Evolutionary conservation across 2,888 invertebrate species (phyloP), one percentile per base, ranked within the genome.

Genomic region (Lottia scabra): DNA sequence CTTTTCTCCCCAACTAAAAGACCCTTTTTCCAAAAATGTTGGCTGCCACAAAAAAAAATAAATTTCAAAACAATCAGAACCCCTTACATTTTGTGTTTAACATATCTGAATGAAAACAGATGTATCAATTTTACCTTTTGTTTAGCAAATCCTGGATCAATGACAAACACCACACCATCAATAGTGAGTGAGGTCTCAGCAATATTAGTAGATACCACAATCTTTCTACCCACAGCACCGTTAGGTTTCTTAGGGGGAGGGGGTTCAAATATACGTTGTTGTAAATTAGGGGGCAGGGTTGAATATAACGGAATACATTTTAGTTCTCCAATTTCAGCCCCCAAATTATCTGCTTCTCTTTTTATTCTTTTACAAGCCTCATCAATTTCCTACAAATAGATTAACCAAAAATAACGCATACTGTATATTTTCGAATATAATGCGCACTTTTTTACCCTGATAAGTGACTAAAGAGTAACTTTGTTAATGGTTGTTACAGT

Each of bases 271-370:
- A 99, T 99, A 74, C 98, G 91, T 87, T 98, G 98, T 86, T 99
- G 99, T 62, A 98, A 91, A 89, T 97, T 97, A 0, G 99, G 99
- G 3, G 99, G 99, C 63, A 99, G 91, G 0, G 99, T 99, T 0
- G 99, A 99, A 91, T 99, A 99, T 46, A 99, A 90, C 0, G 99
- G 99, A 89, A 99, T 99, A 91, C 99, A 99, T 89, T 97, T 98
- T 65, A 99, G 90, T 88, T 99, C 98, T 0, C 99, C 99, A 5
- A 97, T 96, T 84, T 99, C 98, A 0, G 97, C 95, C 0, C 99
- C 99, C 63, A 99, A 91, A 90, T 97, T 97, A 84, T 99, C 98
- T 74, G 96, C 94, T 91, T 99, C 99, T 8, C 97, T 91, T 89
- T 97, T 97, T 73, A 99, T 97, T 81, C 98, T 91, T 88, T 99